These are phyloP conservation scores for Steinernema carpocapsae DNA, from an alignment of 2,888 invertebrate species.

Conservation along the genomic window DNA sequence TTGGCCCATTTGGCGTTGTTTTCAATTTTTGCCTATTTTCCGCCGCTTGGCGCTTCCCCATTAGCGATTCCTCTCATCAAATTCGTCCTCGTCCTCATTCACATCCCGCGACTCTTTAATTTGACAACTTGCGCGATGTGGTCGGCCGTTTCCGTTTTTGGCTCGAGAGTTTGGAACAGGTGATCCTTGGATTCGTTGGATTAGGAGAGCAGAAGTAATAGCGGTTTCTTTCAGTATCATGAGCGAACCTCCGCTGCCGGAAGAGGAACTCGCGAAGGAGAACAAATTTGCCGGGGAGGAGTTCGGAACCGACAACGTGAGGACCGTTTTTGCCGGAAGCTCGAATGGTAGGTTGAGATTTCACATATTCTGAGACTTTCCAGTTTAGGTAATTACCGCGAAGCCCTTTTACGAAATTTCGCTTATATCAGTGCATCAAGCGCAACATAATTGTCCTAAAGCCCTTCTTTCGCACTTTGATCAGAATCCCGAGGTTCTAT, in stretches of 20 bases:
- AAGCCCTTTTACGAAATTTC: no score
- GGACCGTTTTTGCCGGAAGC: constrained; percentile 54
- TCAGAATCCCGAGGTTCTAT: no score
- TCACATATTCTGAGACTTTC: not conserved
- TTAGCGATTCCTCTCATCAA: constrained; percentile 20
- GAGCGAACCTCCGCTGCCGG: constrained; percentile 41
- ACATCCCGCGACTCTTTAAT: not conserved
- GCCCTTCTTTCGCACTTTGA: no score
- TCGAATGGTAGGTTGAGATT: constrained; percentile 46
- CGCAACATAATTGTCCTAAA: no score
- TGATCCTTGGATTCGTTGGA: not conserved
- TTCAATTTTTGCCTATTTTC: not conserved
- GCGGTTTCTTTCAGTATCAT: constrained; percentile 19
- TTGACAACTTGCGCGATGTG: constrained; percentile 12
- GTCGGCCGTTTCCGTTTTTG: constrained; percentile 27
- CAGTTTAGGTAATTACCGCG: no score
- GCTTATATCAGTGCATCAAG: no score
- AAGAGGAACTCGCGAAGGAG: constrained; percentile 46
- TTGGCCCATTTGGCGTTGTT: constrained; percentile 12
- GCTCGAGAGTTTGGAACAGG: constrained; percentile 11
- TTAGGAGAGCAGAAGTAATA: not conserved
- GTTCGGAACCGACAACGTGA: constrained; percentile 50
- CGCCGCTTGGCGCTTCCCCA: not conserved
- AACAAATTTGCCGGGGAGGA: constrained; percentile 57
- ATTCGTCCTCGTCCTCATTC: not conserved